These are phyloP conservation scores for Chaenogobius annularis DNA, from an alignment of 2,113 vertebrate species.

Conservation along the genomic window DNA sequence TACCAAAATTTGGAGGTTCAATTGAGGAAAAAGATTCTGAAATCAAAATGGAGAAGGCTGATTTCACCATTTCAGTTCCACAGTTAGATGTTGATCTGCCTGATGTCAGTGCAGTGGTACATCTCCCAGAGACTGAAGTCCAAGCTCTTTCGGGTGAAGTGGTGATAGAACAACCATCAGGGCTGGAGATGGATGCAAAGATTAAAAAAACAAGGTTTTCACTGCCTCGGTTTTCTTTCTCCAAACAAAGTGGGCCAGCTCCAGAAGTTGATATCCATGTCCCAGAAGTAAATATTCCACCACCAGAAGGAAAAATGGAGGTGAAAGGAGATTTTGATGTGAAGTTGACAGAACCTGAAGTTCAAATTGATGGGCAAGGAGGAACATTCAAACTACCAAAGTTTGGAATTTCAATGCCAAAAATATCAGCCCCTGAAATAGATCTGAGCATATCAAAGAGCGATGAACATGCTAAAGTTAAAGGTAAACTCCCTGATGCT, in stretches of 20 bases:
- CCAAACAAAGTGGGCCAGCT: constrained; percentile 53
- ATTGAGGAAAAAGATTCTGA: constrained; percentile 13
- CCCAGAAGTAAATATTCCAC: constrained; percentile 44
- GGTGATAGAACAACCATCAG: constrained; percentile 22
- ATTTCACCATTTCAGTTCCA: constrained; percentile 24
- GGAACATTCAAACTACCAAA: constrained; percentile 32
- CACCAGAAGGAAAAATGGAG: constrained; percentile 34
- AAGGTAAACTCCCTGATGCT: constrained; percentile 22
- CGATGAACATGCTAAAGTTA: constrained; percentile 23
- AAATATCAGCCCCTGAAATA: constrained; percentile 26
- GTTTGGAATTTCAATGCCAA: constrained; percentile 29
- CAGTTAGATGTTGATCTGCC: constrained; percentile 18
- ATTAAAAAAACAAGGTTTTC: constrained; percentile 63
- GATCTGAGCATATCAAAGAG: constrained; percentile 35
- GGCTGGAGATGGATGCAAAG: constrained; percentile 37
- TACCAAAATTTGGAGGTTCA: constrained; percentile 56
- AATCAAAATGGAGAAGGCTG: constrained; percentile 17
- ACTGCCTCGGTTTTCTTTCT: constrained; percentile 60
- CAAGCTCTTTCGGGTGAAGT: constrained; percentile 12
- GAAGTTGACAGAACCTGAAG: background rate
- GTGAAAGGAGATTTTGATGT: constrained; percentile 12
- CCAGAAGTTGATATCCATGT: constrained; percentile 25
- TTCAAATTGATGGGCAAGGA: constrained; percentile 7
- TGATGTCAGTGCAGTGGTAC: constrained; percentile 4
- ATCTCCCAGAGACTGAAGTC: constrained; percentile 8